Evolutionary conservation across 1,140 invertebrate species (phyloP), one percentile per base, ranked within the genome.

Genomic region (Eupeodes corollae): DNA sequence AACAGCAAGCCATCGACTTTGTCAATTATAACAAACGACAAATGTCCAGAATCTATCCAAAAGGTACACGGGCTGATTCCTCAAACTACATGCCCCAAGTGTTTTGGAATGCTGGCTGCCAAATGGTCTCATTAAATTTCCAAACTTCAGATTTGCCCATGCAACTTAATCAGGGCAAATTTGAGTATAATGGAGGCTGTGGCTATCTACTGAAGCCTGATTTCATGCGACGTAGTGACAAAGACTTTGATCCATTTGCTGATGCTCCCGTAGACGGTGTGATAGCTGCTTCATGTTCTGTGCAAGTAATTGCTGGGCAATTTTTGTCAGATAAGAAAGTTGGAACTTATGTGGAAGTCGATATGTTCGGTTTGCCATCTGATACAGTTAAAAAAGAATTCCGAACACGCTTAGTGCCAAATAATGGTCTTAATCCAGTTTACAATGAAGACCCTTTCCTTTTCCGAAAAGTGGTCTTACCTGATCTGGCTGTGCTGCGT

Each of bases 61-160:
- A 93, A 71, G 96, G 97, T 49, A 98, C 95, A 0, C 72, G 97
- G 34, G 96, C 96, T 44, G 97, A 99, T 74, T 99, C 96, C 42
- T 97, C 92, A 30, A 99, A 99, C 70, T 99, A 98, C 68, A 94
- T 99, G 88, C 97, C 97, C 52, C 96, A 99, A 79, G 86, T 90
- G 40, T 91, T 91, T 69, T 91, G 88, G 88, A 91, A 91, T 71
- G 88, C 87, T 32, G 87, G 87, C 48, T 90, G 87, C 62, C 88
- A 91, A 74, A 98, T 99, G 96, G 96, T 99, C 12, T 95, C 97
- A 0, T 74, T 99, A n/a, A 99, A 99, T 75, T 99, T 99, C 73
- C 97, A 99, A 80, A 99, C 96, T 12, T 84, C 95, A 13, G 97
- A 99, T 77, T 74, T 99, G 50, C 94, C 94, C 12, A 98, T 99